Base-by-base conservation (phyloP, 2,888 invertebrate genomes). In the Odontothrips loti region DNA sequence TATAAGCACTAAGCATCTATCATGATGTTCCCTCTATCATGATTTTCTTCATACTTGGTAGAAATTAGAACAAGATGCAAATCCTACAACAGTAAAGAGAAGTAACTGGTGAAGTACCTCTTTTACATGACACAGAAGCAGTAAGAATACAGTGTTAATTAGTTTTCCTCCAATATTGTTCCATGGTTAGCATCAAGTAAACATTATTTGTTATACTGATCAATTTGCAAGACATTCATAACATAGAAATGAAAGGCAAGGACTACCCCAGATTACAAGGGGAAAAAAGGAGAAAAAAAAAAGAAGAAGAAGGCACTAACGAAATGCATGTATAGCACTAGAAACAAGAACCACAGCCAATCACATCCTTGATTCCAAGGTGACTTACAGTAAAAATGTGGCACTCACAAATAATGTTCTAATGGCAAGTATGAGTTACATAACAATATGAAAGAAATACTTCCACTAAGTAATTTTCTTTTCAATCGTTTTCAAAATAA, bases 351-450 rank as follows among this genome's bases (percentile, higher is more conserved):
- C 68, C 68, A 75, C 68, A 75, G 68, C 68, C 68, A 75, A 75
- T 27, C 68, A 75, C 10, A 12, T 23, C 27, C 12, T 27, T 75
- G 68, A 23, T 23, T 75, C 68, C 27, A 27, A 27, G 34, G 34
- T 75, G 68, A 27, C 68, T 75, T 75, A 27, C 12, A 75, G 27
- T 23, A 27, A 75, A 58, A 58, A 27, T 27, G 68, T 75, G 68
- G 68, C 68, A 75, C 68, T 75, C 68, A 75, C 12, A 10, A 75
- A 27, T 75, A 75, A 27, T 12, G 9, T 75, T 27, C 68, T 75
- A 75, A 75, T 75, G 68, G 68, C 68, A 75, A 75, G 68, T 27
- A 75, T 75, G 68, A 27, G 23, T 75, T 75, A 23, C 68, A 27
- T 75, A 75, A 12, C 1, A 75, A 9, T 75, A 75, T 12, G 23